Evolutionary conservation across 2,888 invertebrate genomes (phyloP).

Genomic region (Charanyca ferruginea): DNA sequence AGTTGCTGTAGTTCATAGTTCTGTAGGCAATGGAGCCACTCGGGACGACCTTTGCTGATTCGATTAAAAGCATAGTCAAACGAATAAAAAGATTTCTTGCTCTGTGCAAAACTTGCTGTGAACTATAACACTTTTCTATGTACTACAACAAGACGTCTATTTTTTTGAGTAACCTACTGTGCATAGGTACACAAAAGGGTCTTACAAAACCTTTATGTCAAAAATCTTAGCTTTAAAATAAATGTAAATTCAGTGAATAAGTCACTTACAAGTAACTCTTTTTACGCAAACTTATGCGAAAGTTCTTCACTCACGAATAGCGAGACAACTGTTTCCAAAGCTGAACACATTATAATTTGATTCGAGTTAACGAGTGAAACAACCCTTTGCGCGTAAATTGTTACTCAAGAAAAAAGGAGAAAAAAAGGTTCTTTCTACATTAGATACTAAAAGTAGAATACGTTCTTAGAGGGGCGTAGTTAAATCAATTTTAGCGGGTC

Average conservation of each 20-base stretch:
- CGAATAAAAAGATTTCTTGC: neutral
- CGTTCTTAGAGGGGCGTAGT: slow-evolving; percentile 67
- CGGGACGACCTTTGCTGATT: slow-evolving; percentile 11
- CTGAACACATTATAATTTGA: slow-evolving; percentile 64
- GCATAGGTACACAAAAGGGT: slow-evolving; percentile 11
- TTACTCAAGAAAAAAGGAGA: slow-evolving; percentile 55
- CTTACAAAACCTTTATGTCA: neutral
- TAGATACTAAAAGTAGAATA: slow-evolving; percentile 68
- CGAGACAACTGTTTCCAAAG: slow-evolving; percentile 40
- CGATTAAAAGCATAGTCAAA: slow-evolving; percentile 23
- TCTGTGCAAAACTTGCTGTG: neutral
- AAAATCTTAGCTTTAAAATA: slow-evolving; percentile 40
- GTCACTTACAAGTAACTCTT: slow-evolving; percentile 26
- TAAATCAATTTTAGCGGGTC: slow-evolving; percentile 81
- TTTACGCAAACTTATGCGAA: slow-evolving; percentile 39
- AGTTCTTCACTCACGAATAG: slow-evolving; percentile 42
- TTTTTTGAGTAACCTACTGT: too few species aligned
- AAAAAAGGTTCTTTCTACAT: slow-evolving; percentile 54
- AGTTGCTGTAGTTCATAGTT: slow-evolving; percentile 60
- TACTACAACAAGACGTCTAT: too few species aligned
- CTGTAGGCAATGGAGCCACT: slow-evolving; percentile 34
- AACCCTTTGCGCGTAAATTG: slow-evolving; percentile 65
- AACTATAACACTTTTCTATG: too few species aligned
- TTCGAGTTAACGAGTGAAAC: slow-evolving; percentile 65
- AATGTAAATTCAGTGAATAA: slow-evolving; percentile 43